Conservation (phyloP, 2,888 invertebrate species). For the Agrilus cyanescens region DNA sequence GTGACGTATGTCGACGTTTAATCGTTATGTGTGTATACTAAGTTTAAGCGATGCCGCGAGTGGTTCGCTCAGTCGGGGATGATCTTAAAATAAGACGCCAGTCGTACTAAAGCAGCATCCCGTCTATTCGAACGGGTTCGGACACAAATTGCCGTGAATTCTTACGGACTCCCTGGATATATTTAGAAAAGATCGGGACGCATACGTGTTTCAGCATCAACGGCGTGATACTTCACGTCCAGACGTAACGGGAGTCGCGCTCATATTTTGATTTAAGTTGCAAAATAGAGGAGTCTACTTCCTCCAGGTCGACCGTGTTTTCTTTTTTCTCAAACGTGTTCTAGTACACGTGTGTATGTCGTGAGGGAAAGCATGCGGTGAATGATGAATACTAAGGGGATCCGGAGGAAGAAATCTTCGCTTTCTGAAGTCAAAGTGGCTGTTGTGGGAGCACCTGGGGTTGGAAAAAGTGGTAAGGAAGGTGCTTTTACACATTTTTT, state of each 20-base stretch:
- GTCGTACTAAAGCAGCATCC: slow-evolving; percentile 1
- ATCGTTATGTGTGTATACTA: too few relatives aligned
- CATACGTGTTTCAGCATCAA: slow-evolving; percentile 12
- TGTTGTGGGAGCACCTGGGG: slow-evolving; percentile 78
- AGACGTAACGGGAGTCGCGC: neutral
- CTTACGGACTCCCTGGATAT: slow-evolving; percentile 15
- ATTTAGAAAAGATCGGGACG: slow-evolving; percentile 16
- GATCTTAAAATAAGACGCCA: neutral
- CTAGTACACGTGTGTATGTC: too few relatives aligned
- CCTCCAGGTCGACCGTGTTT: too few relatives aligned
- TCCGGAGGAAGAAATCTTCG: slow-evolving; percentile 80
- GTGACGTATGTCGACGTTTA: too few relatives aligned
- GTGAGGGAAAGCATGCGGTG: too few relatives aligned
- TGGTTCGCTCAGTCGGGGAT: too few relatives aligned
- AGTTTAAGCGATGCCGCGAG: too few relatives aligned
- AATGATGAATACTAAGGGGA: slow-evolving; percentile 65
- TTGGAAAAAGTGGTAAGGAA: slow-evolving; percentile 87
- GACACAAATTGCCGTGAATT: slow-evolving; percentile 6
- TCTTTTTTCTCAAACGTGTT: too few relatives aligned
- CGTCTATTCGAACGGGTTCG: slow-evolving; percentile 4
- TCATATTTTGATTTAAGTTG: too few relatives aligned
- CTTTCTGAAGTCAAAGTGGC: slow-evolving; percentile 84
- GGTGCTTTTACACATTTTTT: slow-evolving; percentile 20
- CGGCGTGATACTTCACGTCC: slow-evolving; percentile 11
- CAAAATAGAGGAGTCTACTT: too few relatives aligned